phyloP scores from a whole-genome alignment of 92 coral and sea anemone genomes.

The Palythoa caribaeorum region DNA sequence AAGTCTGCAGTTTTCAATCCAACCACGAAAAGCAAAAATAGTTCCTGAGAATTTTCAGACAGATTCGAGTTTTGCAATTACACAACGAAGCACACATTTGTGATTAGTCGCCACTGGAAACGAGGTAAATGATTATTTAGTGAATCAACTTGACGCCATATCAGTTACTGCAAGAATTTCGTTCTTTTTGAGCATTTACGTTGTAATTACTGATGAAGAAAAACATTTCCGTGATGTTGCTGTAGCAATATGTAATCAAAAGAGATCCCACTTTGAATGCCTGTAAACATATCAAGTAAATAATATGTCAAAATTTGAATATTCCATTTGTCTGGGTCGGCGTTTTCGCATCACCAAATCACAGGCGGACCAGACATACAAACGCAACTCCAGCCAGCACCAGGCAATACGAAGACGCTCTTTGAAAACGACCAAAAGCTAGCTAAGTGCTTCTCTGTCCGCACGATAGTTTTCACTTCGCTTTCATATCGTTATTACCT shows the following conservation, averaged over 20 bases:
- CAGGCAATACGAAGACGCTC: too few species aligned
- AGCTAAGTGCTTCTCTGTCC: too few species aligned
- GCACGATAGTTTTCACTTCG: too few species aligned
- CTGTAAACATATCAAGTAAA: neutral
- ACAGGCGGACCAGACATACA: too few species aligned
- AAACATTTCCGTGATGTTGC: neutral
- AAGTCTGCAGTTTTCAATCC: neutral
- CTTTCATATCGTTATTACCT: too few species aligned
- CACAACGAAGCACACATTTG: neutral
- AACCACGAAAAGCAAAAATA: neutral
- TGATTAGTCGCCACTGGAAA: constrained; percentile 14
- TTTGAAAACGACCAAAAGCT: too few species aligned
- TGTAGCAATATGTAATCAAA: neutral
- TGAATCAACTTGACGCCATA: neutral
- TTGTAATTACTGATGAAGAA: neutral
- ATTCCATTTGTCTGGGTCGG: neutral
- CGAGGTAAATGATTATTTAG: neutral
- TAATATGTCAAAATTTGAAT: neutral
- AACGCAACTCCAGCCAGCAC: too few species aligned
- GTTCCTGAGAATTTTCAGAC: neutral
- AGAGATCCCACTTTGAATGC: neutral
- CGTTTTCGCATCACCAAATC: too few species aligned
- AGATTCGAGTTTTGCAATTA: neutral
- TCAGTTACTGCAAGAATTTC: neutral
- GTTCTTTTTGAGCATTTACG: neutral